A percentile compares a stretch with the other conserved stretches of the same genome.
Evolutionary conservation across 2,113 vertebrate species (phyloP).

Genomic region (Cololabis saira): DNA sequence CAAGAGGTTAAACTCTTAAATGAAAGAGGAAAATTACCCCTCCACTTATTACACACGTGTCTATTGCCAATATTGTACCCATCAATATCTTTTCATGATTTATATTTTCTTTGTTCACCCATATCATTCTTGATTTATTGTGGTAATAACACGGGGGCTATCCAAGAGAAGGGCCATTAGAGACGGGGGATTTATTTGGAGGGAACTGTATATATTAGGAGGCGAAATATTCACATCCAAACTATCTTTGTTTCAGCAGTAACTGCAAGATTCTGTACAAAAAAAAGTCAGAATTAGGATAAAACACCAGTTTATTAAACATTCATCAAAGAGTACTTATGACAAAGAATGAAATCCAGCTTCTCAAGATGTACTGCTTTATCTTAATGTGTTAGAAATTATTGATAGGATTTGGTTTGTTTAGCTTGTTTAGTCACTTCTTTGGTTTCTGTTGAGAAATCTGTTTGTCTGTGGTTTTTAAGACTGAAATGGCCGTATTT

Average conservation of each 20-base stretch:
- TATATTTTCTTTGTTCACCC: constrained; percentile 47
- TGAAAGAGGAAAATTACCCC: constrained; percentile 62
- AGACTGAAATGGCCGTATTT: not conserved
- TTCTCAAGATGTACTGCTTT: constrained; percentile 2
- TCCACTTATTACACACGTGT: constrained; percentile 51
- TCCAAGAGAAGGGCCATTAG: constrained; percentile 15
- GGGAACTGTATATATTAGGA: too few relatives aligned
- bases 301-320: constrained; percentile 1
- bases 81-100: constrained; percentile 61
- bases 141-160: constrained; percentile 56
- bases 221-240: too few relatives aligned
- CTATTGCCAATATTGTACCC: constrained; percentile 57
- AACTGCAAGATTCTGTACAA: too few relatives aligned
- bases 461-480: constrained; percentile 6
- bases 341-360: too few relatives aligned
- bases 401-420: constrained; percentile 17
- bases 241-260: too few relatives aligned
- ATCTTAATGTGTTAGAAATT: constrained; percentile 7
- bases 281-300: constrained; percentile 1
- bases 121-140: constrained; percentile 69
- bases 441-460: not conserved
- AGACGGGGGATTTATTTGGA: constrained; percentile 13
- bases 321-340: too few relatives aligned
- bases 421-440: constrained; percentile 22
- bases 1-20: constrained; percentile 32